These are phyloP conservation scores for Chironomus striatipennis DNA, from an alignment of 1,140 invertebrate genomes.

Conservation along the genomic window DNA sequence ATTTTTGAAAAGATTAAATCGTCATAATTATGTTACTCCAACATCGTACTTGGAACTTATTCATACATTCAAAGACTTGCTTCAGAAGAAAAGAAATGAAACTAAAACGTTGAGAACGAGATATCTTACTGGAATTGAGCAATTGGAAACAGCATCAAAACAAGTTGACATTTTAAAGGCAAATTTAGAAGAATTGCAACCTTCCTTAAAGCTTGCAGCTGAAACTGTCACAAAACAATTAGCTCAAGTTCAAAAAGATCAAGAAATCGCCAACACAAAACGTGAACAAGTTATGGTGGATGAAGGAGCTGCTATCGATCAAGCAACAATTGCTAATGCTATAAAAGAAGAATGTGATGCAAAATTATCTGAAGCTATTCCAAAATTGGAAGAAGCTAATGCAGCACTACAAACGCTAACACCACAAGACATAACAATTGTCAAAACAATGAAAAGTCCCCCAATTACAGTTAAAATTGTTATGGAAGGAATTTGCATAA, in stretches of 20 bases:
- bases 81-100: slow-evolving; percentile 67
- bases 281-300: slow-evolving; percentile 42
- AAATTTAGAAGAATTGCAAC: slow-evolving; percentile 76
- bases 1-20: slow-evolving; percentile 58
- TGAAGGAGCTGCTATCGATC: slow-evolving; percentile 59
- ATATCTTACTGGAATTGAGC: slow-evolving; percentile 80
- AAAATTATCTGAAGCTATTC: slow-evolving; percentile 86
- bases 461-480: slow-evolving; percentile 87
- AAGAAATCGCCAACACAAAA: slow-evolving; percentile 54
- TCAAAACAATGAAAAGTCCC: slow-evolving; percentile 97
- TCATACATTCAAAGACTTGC: slow-evolving; percentile 77
- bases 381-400: slow-evolving; percentile 83
- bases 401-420: slow-evolving; percentile 87
- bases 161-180: slow-evolving; percentile 81
- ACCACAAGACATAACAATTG: slow-evolving; percentile 82
- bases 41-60: slow-evolving; percentile 92
- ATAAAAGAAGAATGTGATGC: slow-evolving; percentile 95
- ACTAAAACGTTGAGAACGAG: slow-evolving; percentile 49
- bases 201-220: slow-evolving; percentile 76
- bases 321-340: slow-evolving; percentile 66
- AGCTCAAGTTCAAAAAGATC: slow-evolving; percentile 57
- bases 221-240: slow-evolving; percentile 46
- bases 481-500: slow-evolving; percentile 92
- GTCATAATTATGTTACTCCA: slow-evolving; percentile 87
- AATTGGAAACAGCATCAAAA: slow-evolving; percentile 71